phyloP scores from a whole-genome alignment of 2,888 invertebrate species.

The Thecophora atra region DNA sequence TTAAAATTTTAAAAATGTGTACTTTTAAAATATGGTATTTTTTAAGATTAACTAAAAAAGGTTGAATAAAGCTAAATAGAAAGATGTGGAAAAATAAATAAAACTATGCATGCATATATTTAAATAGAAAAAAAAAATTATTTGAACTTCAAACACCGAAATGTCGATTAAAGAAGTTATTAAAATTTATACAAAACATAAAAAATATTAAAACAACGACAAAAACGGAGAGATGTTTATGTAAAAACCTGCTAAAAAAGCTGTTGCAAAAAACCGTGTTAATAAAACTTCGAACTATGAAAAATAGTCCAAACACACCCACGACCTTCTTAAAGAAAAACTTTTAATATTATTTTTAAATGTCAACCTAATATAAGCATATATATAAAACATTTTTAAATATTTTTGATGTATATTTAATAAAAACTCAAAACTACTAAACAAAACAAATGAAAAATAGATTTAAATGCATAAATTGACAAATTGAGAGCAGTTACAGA shows the following conservation, averaged over 20 bases:
- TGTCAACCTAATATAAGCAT: slow-evolving; percentile 9
- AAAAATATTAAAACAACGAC: not conserved
- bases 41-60: slow-evolving; percentile 39
- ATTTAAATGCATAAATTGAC: not conserved
- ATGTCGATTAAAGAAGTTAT: not conserved
- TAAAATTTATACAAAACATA: not conserved
- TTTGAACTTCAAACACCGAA: not conserved
- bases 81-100: slow-evolving; percentile 27
- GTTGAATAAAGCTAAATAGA: slow-evolving; percentile 42
- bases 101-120: too few relatives aligned
- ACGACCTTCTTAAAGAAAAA: not conserved
- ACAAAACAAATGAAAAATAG: not conserved
- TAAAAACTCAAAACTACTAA: not conserved
- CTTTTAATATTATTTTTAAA: not conserved
- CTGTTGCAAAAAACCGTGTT: not conserved
- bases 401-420: slow-evolving; percentile 36
- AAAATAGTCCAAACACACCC: not conserved
- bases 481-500: not conserved
- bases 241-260: not conserved
- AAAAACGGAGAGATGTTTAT: not conserved
- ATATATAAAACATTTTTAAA: slow-evolving; percentile 28
- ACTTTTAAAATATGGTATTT: slow-evolving; percentile 26
- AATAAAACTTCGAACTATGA: not conserved
- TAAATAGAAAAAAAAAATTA: too few relatives aligned
- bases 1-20: slow-evolving; percentile 33